phyloP scores from a whole-genome alignment of 2,888 invertebrate genomes.

The Diplazon laetatorius region DNA sequence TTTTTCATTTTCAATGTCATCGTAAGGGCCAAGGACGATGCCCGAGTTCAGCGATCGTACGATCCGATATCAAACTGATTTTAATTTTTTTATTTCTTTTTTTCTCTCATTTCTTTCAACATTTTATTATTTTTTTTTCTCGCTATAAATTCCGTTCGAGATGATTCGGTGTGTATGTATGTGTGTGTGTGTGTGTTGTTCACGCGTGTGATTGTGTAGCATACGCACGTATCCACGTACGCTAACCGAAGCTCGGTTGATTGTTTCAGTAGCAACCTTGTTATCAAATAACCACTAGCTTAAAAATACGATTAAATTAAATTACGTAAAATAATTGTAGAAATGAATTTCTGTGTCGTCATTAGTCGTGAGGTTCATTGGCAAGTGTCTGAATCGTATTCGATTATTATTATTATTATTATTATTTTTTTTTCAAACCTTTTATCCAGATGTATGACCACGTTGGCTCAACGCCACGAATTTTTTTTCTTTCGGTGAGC shows the following conservation, averaged over 20 bases:
- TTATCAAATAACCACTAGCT: conserved; percentile 53
- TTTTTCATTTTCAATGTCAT: conserved; percentile 34
- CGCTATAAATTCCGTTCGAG: conserved; percentile 37
- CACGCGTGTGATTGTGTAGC: conserved; percentile 61
- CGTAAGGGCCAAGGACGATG: conserved; percentile 36
- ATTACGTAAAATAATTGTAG: conserved; percentile 65
- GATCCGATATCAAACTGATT: conserved; percentile 59
- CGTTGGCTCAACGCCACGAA: conserved; percentile 19
- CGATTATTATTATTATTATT: background rate
- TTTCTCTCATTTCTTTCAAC: conserved; percentile 22
- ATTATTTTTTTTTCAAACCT: conserved; percentile 14
- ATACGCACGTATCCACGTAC: conserved; percentile 66
- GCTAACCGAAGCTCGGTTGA: conserved; percentile 81
- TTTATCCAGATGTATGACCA: conserved; percentile 17
- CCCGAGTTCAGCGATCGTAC: conserved; percentile 37
- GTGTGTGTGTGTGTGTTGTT: no score
- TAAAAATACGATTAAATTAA: conserved; percentile 60
- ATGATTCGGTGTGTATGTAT: conserved; percentile 49
- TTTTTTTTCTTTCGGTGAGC: background rate
- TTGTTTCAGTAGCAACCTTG: conserved; percentile 77
- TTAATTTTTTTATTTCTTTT: conserved; percentile 34
- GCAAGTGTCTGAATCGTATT: conserved; percentile 30
- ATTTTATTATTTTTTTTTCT: conserved; percentile 34
- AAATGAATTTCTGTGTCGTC: conserved; percentile 49
- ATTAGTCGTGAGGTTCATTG: conserved; percentile 47